phyloP scores from a whole-genome alignment of 2,888 invertebrate genomes.

The Sympetrum striolatum region DNA sequence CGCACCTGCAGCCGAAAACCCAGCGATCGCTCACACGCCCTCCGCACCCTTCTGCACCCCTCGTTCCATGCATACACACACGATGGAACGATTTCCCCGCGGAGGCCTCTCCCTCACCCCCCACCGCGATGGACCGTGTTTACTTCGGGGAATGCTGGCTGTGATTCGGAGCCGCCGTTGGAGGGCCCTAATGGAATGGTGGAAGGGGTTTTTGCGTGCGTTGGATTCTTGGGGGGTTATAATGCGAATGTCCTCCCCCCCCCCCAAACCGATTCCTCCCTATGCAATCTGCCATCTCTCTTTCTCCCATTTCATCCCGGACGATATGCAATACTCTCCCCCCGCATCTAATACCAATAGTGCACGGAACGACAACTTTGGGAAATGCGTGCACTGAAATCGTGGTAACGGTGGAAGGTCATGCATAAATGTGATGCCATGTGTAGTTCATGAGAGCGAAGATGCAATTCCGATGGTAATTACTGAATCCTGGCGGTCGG shows the following conservation, averaged over 20 bases:
- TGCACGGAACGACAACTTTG: not conserved
- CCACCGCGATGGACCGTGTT: not conserved
- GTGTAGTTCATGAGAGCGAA: no score
- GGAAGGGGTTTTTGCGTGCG: conserved; percentile 29
- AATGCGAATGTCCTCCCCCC: not conserved
- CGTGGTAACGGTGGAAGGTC: no score
- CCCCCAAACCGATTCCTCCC: not conserved
- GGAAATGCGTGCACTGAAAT: not conserved
- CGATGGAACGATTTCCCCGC: not conserved
- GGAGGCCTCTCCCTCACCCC: not conserved
- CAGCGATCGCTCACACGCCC: conserved; percentile 17
- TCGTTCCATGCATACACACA: not conserved
- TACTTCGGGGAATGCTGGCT: conserved; percentile 31
- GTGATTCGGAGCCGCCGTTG: not conserved
- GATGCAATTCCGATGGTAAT: no score
- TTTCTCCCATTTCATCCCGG: not conserved
- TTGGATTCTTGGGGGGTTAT: conserved; percentile 29
- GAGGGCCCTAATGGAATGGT: not conserved
- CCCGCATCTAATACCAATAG: not conserved
- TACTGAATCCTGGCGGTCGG: no score
- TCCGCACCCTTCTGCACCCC: not conserved
- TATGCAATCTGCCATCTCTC: not conserved
- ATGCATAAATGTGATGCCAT: no score
- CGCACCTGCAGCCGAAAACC: conserved; percentile 22
- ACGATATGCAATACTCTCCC: not conserved